Conservation (phyloP, 2,797 vertebrate genomes). For the Leuciscus waleckii region DNA sequence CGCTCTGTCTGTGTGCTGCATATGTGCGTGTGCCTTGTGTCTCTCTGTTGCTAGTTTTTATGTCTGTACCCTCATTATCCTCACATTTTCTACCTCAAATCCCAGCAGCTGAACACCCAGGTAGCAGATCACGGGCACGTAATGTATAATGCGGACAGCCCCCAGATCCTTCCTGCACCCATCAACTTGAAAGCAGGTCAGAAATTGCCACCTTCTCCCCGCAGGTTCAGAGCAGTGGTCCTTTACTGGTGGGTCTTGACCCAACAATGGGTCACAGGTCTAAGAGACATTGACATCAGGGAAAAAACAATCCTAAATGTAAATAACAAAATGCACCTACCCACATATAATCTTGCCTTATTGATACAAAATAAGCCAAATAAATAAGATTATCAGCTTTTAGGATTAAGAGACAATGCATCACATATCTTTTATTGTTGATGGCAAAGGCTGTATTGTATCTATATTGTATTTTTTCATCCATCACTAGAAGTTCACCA, state of each 20-base stretch:
- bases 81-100: slow-evolving; percentile 93
- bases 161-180: slow-evolving; percentile 69
- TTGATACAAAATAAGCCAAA: not conserved
- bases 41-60: slow-evolving; percentile 75
- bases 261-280: not conserved
- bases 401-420: not conserved
- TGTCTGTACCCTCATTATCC: slow-evolving; percentile 84
- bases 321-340: not conserved
- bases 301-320: not conserved
- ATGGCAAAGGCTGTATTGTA: not conserved
- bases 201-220: slow-evolving; percentile 49
- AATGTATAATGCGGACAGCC: slow-evolving; percentile 75
- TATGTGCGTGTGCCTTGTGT: slow-evolving; percentile 45
- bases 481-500: not conserved
- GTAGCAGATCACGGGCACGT: slow-evolving; percentile 77
- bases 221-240: not conserved
- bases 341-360: not conserved
- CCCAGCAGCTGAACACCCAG: slow-evolving; percentile 92
- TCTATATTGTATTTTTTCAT: not conserved
- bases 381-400: not conserved
- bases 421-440: not conserved
- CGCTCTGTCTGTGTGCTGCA: slow-evolving; percentile 31
- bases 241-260: not conserved
- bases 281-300: not conserved
- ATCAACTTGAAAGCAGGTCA: slow-evolving; percentile 84